These are phyloP conservation scores for Achroia grisella DNA, from an alignment of 1,140 invertebrate species.

Conservation along the genomic window DNA sequence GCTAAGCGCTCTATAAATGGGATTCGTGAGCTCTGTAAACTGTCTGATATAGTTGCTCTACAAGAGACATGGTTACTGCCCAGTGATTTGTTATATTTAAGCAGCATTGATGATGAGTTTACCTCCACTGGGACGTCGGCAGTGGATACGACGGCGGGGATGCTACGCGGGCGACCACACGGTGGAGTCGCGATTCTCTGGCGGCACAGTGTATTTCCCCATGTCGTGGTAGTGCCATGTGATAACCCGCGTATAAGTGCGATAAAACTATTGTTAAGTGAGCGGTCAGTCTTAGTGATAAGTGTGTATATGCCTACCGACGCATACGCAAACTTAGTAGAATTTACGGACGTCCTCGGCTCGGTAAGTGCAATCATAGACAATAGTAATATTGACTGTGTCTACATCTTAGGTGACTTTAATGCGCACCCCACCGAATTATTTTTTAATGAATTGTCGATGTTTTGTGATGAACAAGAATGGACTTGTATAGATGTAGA, in stretches of 20 bases:
- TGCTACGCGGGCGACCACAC: slow-evolving; percentile 1
- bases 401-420: slow-evolving; percentile 6
- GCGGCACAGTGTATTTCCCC: not conserved
- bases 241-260: not conserved
- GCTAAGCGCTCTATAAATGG: not conserved
- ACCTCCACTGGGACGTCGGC: slow-evolving; percentile 2
- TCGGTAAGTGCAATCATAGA: not conserved
- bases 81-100: not conserved
- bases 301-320: slow-evolving; percentile 1
- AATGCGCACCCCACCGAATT: not conserved
- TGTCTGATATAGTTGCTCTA: not conserved
- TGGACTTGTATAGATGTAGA: not conserved
- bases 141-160: not conserved
- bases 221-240: slow-evolving; percentile 1
- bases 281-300: not conserved
- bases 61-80: slow-evolving; percentile 7
- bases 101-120: not conserved
- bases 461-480: not conserved
- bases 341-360: slow-evolving; percentile 1
- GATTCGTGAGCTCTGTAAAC: not conserved
- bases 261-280: not conserved
- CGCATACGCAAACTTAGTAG: not conserved
- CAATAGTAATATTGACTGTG: not conserved
- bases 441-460: slow-evolving; percentile 1
- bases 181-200: slow-evolving; percentile 5